Base-by-base conservation (phyloP, 2,113 vertebrate species). In the Anhinga rufa region DNA sequence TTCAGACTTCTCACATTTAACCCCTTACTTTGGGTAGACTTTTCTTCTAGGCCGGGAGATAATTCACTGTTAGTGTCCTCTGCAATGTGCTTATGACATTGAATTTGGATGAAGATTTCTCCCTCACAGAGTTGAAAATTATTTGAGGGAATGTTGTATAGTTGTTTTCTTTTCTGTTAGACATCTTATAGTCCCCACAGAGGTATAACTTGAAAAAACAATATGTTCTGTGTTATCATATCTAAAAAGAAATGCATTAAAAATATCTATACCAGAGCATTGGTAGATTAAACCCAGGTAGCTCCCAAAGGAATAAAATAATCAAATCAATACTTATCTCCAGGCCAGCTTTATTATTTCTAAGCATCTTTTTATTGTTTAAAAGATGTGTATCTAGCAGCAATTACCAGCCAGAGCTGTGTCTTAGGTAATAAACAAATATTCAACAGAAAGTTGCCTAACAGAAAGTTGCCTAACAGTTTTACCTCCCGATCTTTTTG, bases 1-100 rank as follows among this genome's bases (percentile, higher is more conserved):
- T 92, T 88, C 82, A 96, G 38, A 40, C n/a, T 82, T 88, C 42
- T 92, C 57, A 49, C 17, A 31, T 92, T 95, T 93, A 92, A 86
- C 82, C 75, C 71, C 17, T 94, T 77, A 20, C 51, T 65, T 82
- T 66, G 34, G 24, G 40, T 31, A 89, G 52, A 91, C 44, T 13
- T 95, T 85, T 91, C 12, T 89, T 94, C 42, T 60, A 38, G 51
- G 44, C 38, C 90, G 82, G 32, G 18, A 87, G 57, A 52, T 38
- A 82, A 92, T 86, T 88, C 51, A 46, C 32, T 49, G n/a, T 26
- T 84, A 60, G 38, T 90, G 57, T 75, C 71, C 75, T 88, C 61
- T 93, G 64, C 36, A 62, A 60, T 92, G 71, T 80, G 26, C 61
- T 69, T 80, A 79, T 84, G 78, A 75, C 48, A 79, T 69, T 88